phyloP scores from a whole-genome alignment of 2,113 vertebrate genomes.

The Sylvia atricapilla region DNA sequence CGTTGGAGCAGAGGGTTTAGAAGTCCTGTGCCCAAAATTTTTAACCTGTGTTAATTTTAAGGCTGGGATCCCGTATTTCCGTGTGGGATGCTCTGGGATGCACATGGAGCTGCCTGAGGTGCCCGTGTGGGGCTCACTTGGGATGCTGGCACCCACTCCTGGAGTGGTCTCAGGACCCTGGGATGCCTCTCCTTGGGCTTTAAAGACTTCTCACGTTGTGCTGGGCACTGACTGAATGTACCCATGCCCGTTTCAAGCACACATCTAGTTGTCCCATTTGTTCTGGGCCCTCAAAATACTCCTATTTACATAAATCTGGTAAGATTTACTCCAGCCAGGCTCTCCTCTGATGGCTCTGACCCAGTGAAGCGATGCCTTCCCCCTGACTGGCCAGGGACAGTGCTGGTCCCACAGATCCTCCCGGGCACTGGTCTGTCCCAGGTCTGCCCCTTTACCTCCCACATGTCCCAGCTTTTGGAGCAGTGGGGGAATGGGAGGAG shows the following conservation, averaged over 20 bases:
- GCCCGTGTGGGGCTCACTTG: not conserved
- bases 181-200: not conserved
- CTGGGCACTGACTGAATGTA: not conserved
- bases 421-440: not conserved
- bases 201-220: rapidly evolving
- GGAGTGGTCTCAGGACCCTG: not conserved
- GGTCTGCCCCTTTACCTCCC: not conserved
- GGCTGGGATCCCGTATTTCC: not conserved
- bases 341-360: not conserved
- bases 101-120: not conserved
- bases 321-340: not conserved
- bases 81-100: not conserved
- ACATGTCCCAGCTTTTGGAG: not conserved
- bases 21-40: not conserved
- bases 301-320: rapidly evolving
- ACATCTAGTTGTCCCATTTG: not conserved
- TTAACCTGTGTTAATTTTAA: not conserved
- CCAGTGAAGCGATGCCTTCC: rapidly evolving
- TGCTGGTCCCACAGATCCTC: not conserved
- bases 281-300: not conserved
- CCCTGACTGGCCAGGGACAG: rapidly evolving
- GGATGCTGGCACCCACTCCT: not conserved
- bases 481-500: not conserved
- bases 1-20: not conserved
- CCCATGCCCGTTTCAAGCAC: not conserved